phyloP scores from a whole-genome alignment of 1,140 invertebrate species.

The Lordiphosa stackelbergi region DNA sequence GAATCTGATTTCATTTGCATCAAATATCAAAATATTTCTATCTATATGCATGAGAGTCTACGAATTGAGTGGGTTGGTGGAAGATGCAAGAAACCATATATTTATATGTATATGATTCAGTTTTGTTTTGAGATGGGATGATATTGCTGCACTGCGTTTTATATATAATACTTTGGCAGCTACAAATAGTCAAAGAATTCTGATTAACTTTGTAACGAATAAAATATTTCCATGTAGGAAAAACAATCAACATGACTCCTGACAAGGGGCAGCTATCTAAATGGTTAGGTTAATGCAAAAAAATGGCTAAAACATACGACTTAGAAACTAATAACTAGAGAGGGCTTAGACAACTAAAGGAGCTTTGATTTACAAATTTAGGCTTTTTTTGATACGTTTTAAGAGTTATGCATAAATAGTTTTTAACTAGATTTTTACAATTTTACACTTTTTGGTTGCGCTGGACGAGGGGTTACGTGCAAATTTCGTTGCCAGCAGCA shows the following conservation, averaged over 20 bases:
- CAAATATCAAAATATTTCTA: constrained; percentile 33
- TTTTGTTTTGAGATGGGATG: constrained; percentile 52
- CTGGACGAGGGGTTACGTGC: constrained; percentile 59
- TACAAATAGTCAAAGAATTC: constrained; percentile 29
- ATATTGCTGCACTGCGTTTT: constrained; percentile 27
- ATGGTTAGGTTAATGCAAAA: background rate
- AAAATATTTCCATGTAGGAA: constrained; percentile 9
- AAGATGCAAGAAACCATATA: constrained; percentile 4
- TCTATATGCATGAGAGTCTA: constrained; percentile 41
- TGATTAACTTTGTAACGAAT: constrained; percentile 32
- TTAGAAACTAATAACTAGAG: constrained; percentile 39
- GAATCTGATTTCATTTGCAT: constrained; percentile 38
- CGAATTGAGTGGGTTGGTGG: constrained; percentile 13
- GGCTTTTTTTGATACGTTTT: constrained; percentile 3
- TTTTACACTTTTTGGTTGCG: constrained; percentile 52
- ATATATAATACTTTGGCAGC: constrained; percentile 66
- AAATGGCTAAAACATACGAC: constrained; percentile 46
- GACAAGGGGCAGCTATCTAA: too few species aligned
- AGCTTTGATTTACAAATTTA: too few species aligned
- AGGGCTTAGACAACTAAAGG: too few species aligned
- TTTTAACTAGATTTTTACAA: constrained; percentile 42
- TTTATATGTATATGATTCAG: too few species aligned
- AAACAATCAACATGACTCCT: too few species aligned
- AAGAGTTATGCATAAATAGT: constrained; percentile 26
- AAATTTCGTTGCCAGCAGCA: constrained; percentile 59